A percentile compares a stretch with the other conserved stretches of the same genome.
These are phyloP conservation scores for Loriculus beryllinus DNA, from an alignment of 2,797 vertebrate genomes.

Conservation along the genomic window DNA sequence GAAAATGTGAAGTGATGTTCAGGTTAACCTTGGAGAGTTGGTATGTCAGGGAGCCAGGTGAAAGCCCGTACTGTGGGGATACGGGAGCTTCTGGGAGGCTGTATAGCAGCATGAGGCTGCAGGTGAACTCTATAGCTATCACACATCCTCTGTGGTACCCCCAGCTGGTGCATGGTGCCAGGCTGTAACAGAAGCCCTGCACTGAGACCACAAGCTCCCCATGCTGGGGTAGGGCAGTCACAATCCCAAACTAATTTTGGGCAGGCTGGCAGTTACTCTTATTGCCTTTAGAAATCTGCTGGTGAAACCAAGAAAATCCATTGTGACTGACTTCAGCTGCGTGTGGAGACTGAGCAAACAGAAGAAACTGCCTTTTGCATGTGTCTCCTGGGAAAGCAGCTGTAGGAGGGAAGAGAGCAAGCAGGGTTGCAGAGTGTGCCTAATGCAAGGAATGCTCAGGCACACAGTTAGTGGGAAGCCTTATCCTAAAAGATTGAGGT, in stretches of 20 bases:
- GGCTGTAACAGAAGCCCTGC: neutral
- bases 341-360: neutral
- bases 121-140: neutral
- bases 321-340: neutral
- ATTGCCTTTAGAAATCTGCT: neutral
- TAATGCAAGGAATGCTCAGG: neutral
- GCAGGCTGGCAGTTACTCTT: neutral
- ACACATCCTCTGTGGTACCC: neutral
- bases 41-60: neutral
- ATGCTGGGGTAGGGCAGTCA: neutral
- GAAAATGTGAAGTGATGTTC: neutral
- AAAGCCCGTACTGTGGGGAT: fast-evolving
- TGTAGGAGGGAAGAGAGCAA: neutral
- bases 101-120: neutral
- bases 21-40: neutral
- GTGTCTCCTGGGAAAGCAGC: neutral
- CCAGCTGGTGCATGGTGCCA: neutral
- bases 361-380: neutral
- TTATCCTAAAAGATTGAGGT: neutral
- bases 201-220: neutral
- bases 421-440: neutral
- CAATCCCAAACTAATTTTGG: neutral
- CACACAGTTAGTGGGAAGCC: neutral
- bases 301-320: neutral
- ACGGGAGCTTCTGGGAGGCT: neutral